Percentiles rank a stretch among this genome's conserved stretches.
Evolutionary conservation across 2,797 vertebrate species (phyloP).

Genomic region (Chrysocyon brachyurus): DNA sequence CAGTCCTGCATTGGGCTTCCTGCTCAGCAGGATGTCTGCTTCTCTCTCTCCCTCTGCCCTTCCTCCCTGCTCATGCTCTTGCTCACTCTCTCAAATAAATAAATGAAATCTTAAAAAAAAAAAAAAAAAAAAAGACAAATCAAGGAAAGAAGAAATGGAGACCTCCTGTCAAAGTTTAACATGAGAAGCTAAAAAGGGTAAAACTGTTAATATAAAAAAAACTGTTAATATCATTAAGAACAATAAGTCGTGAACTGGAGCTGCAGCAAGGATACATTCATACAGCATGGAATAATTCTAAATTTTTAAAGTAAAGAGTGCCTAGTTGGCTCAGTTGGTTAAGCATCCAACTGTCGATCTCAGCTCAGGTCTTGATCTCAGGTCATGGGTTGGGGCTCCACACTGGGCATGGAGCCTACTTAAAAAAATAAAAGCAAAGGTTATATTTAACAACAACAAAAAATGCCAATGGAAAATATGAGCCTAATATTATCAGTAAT

Average conservation of each 20-base stretch:
- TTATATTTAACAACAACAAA: slow-evolving; percentile 51
- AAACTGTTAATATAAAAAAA: background rate
- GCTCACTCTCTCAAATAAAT: too few relatives aligned
- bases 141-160: background rate
- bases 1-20: background rate
- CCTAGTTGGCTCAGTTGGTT: background rate
- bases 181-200: background rate
- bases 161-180: background rate
- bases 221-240: background rate
- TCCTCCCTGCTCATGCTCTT: too few relatives aligned
- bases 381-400: background rate
- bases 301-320: background rate
- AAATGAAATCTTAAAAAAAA: background rate
- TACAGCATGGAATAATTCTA: background rate
- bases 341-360: background rate
- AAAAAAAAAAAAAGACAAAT: background rate
- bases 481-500: slow-evolving; percentile 12
- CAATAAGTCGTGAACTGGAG: background rate
- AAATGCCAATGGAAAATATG: slow-evolving; percentile 11
- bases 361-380: background rate
- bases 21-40: background rate
- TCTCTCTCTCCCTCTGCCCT: background rate
- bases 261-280: background rate
- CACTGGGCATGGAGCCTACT: background rate
- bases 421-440: background rate